Conservation (phyloP, 2,113 vertebrate genomes). For the Podarcis cretensis region DNA sequence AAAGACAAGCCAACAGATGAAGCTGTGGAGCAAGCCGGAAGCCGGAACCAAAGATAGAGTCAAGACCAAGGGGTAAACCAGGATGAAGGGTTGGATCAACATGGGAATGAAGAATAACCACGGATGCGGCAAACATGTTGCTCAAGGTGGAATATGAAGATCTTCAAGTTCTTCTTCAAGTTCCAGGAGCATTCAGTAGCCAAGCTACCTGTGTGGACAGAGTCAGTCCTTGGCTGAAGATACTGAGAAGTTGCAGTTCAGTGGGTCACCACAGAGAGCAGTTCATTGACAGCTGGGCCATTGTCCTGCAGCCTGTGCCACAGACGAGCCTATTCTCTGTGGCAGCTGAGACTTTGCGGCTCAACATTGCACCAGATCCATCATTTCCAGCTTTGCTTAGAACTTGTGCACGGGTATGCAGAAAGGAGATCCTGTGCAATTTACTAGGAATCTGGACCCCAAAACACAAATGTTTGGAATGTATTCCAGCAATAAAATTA, state of each 20-base stretch:
- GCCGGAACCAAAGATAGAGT: no score
- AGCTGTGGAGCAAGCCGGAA: no score
- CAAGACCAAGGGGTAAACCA: no score
- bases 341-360: background rate
- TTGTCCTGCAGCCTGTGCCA: background rate
- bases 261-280: background rate
- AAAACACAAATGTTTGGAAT: conserved; percentile 41
- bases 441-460: conserved; percentile 52
- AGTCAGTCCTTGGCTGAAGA: background rate
- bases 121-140: no score
- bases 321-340: background rate
- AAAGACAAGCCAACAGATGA: no score
- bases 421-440: conserved; percentile 32
- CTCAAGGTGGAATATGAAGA: no score
- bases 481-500: conserved; percentile 58
- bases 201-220: background rate
- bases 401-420: background rate
- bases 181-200: no score
- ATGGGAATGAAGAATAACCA: no score
- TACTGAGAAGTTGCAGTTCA: background rate
- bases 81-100: no score
- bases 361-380: background rate
- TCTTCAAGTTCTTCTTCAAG: no score
- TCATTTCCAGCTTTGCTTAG: background rate
- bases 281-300: background rate